A percentile compares a stretch with the other conserved stretches of the same genome.
phyloP scores from a whole-genome alignment of 2,797 vertebrate genomes.

The Vespertilio murinus region DNA sequence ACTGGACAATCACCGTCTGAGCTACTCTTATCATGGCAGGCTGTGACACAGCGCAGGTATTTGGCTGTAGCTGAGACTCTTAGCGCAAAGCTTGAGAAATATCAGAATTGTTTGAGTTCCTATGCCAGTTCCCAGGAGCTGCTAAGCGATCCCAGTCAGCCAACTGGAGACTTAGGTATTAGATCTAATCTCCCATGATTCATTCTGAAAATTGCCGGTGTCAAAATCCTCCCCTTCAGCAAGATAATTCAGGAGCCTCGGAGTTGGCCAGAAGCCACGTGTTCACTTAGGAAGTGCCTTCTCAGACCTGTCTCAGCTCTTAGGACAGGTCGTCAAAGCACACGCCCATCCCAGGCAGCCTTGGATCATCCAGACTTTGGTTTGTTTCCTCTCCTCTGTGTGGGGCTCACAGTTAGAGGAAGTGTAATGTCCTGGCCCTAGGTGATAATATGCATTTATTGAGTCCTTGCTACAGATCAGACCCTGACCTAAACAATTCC shows the following conservation, averaged over 20 bases:
- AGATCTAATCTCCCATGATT: not conserved
- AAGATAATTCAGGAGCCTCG: not conserved
- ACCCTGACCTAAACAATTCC: not conserved
- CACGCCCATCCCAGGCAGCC: not conserved
- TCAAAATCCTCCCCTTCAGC: not conserved
- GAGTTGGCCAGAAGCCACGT: not conserved
- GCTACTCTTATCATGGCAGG: not conserved
- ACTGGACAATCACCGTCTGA: not conserved
- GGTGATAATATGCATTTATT: not conserved
- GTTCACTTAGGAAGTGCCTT: not conserved
- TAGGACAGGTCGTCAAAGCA: not conserved
- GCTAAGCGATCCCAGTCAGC: not conserved
- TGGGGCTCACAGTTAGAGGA: not conserved
- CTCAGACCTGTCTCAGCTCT: not conserved
- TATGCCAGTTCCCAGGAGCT: not conserved
- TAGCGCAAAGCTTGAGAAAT: not conserved
- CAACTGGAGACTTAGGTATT: not conserved
- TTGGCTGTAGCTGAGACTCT: not conserved
- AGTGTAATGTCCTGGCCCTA: not conserved
- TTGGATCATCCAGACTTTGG: not conserved
- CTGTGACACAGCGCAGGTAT: not conserved
- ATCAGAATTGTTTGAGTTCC: not conserved
- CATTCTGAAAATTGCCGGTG: not conserved
- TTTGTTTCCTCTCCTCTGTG: not conserved
- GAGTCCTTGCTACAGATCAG: not conserved